Conservation (phyloP, 2,797 vertebrate species). For the Acropternis orthonyx region DNA sequence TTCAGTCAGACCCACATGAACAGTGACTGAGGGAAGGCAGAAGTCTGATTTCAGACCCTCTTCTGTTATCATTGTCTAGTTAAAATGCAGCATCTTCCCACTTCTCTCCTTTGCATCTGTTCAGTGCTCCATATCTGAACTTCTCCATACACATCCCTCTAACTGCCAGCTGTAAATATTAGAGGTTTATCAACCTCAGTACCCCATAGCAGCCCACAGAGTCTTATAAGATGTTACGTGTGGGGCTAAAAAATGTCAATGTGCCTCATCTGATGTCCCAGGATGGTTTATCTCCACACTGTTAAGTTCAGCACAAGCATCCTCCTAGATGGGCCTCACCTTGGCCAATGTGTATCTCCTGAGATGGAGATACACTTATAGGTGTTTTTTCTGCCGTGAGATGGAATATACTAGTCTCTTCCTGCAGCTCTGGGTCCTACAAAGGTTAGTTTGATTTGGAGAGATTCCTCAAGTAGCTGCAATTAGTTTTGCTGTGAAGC, state of each 20-base stretch:
- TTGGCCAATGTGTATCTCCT: neutral
- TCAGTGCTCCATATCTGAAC: neutral
- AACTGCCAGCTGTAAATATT: neutral
- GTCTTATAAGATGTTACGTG: neutral
- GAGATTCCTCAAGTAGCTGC: neutral
- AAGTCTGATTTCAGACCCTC: neutral
- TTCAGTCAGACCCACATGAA: neutral
- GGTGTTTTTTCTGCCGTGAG: neutral
- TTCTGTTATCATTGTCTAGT: neutral
- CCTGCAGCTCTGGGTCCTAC: neutral
- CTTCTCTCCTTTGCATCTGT: neutral
- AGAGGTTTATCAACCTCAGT: neutral
- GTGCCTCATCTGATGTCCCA: neutral
- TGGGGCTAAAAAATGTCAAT: neutral
- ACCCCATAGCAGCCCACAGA: neutral
- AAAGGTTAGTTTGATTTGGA: neutral
- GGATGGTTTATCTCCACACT: neutral
- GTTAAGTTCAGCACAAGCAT: neutral
- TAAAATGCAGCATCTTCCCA: neutral
- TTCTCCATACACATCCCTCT: neutral
- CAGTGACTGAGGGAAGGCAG: neutral
- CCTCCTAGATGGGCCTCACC: neutral
- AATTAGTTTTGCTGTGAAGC: neutral
- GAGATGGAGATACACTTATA: neutral
- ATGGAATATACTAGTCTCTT: neutral